Base-by-base conservation (phyloP, 2,888 invertebrate genomes). In the Crossocerus cetratus region DNA sequence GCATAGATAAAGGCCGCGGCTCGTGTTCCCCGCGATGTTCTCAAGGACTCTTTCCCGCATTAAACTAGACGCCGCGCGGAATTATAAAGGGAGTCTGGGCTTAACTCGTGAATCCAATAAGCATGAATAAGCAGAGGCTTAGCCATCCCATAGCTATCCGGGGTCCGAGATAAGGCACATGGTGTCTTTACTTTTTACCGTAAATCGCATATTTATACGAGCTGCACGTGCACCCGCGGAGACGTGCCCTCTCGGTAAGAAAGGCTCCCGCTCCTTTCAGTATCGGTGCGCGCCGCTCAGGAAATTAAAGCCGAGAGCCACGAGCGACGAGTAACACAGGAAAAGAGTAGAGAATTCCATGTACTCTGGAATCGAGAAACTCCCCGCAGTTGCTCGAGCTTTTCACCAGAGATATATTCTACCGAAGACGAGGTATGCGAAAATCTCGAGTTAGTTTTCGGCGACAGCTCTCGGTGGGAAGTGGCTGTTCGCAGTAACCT, bases 401-500 rank as follows among this genome's bases (percentile, higher is more conserved):
- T 49, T 49, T 1, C 49, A n/a, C 49, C n/a, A n/a, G 49, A 11
- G 13, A 49, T 49, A 49, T 49, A n/a, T n/a, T n/a, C n/a, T 49
- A 49, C 49, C 49, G 45, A 32, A 32, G 32, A 32, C 8, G 3
- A 32, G 2, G 21, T 14, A 72, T 55, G 66, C n/a, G n/a, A n/a
- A 63, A 74, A 72, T 72, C 72, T 63, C 66, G 1, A 0, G 23
- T n/a, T n/a, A 20, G 20, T 57, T 65, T 62, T 65, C 45, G 18
- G 60, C 32, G 61, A 23, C 58, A 64, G 75, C 53, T 63, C 68
- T 74, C 56, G 16, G 49, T 32, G 32, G 11, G 61, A 16, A 64
- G 44, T 49, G 69, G 63, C 65, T 80, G 73, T 56, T 72, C 73
- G 65, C 58, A 71, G 68, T 80, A 77, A 80, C 80, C 80, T n/a